A percentile compares a stretch with the other conserved stretches of the same genome.
These are phyloP conservation scores for Cheilosia grossa DNA, from an alignment of 2,888 invertebrate species.

Conservation along the genomic window DNA sequence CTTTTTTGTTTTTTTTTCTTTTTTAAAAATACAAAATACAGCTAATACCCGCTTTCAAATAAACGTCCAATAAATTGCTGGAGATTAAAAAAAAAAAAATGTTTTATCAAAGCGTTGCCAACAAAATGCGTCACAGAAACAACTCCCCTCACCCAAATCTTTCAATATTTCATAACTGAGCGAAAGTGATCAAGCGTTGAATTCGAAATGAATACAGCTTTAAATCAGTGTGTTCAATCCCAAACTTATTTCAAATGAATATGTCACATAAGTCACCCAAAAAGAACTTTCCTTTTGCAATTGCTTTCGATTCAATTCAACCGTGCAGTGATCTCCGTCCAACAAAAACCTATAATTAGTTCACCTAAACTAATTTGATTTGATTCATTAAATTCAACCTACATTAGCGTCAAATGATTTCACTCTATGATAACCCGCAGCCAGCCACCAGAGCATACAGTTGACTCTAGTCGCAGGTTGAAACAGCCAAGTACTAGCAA, in stretches of 20 bases:
- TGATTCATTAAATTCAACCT: conserved; percentile 68
- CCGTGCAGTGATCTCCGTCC: conserved; percentile 38
- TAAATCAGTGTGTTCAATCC: background rate
- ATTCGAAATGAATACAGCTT: no score
- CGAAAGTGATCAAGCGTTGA: no score
- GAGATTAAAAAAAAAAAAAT: no score
- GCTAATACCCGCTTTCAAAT: no score
- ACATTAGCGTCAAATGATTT: conserved; percentile 63
- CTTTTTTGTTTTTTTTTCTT: no score
- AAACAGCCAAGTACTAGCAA: conserved; percentile 31
- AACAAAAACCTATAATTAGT: conserved; percentile 61
- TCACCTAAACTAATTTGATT: conserved; percentile 68
- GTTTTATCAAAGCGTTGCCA: no score
- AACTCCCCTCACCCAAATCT: no score
- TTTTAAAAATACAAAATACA: no score
- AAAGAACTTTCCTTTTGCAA: conserved; percentile 53
- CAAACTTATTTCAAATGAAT: background rate
- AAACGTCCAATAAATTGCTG: no score
- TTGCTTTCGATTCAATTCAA: conserved; percentile 46
- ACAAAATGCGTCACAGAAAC: no score
- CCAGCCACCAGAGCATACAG: background rate
- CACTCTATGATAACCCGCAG: conserved; percentile 43
- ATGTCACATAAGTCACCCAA: conserved; percentile 51
- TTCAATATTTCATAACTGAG: no score
- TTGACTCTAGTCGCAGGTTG: conserved; percentile 36